Base-by-base conservation (phyloP, 1,140 invertebrate species). In the Drosophila willistoni region DNA sequence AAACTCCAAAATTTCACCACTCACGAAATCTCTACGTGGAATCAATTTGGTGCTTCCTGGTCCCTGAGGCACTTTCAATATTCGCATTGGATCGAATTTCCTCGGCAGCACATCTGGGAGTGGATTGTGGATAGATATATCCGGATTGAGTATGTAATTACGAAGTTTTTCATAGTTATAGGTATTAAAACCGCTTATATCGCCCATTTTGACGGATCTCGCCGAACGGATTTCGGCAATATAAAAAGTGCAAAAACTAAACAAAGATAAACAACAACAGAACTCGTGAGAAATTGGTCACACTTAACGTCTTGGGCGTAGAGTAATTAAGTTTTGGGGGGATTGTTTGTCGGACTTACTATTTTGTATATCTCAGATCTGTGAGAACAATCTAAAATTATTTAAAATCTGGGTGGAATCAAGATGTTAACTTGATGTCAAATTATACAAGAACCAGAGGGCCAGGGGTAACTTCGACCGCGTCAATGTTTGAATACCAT, bases 1-100 rank as follows among this genome's bases (percentile, higher is more conserved):
- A 92, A 96, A 95, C 14, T 94, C 94, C 0, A 94, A 90, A 29
- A 97, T 93, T 78, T 94, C 91, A 2, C 96, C 96, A 17, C 95
- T 96, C 22, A 95, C 93, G 5, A 94, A 94, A 92, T 97, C 95
- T 65, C 96, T 93, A 77, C 95, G 94, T 34, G 93, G 93, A 51
- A 94, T 67, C 7, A 92, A 14, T 64, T 84, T 91, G 1, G 91
- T 92, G 41, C 77, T 92, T 3, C 77, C 79, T 6, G 90, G 59
- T 17, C 79, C 78, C 57, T 68, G 68, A 0, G 91, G 90, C 6
- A 86, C 64, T 75, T 90, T 56, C 70, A 91, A 73, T 60, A 92
- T 73, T 66, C 90, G 86, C 73, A 79, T 69, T 39, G 79, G 65
- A 67, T 92, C 77, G 6, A 80, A 83, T 73, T 71, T 62, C 6